Evolutionary conservation across 2,888 invertebrate genomes (phyloP).

Genomic region (Trissoscelio sp.): DNA sequence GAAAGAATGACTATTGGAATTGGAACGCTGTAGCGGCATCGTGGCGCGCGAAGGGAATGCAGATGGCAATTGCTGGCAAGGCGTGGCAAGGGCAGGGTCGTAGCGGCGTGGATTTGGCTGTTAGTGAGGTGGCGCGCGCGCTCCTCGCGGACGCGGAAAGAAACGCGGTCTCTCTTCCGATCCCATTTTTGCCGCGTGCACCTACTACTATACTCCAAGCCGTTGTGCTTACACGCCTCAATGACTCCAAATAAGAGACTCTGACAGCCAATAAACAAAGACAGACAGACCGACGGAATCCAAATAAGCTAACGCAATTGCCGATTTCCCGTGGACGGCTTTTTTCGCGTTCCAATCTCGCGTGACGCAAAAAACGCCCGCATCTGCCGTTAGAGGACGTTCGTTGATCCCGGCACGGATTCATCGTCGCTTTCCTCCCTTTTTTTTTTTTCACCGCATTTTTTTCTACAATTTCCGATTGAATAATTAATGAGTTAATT

Average conservation of each 20-base stretch:
- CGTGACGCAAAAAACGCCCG: conserved; percentile 24
- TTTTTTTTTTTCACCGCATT: neutral
- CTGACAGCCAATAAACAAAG: no score
- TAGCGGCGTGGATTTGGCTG: conserved; percentile 11
- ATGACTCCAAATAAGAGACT: conserved; percentile 1
- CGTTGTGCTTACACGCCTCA: no score
- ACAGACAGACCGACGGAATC: no score
- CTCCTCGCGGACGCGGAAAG: conserved; percentile 18
- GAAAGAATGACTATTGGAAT: conserved; percentile 32
- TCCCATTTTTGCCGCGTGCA: neutral
- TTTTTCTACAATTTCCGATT: conserved; percentile 35
- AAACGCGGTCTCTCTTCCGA: conserved; percentile 6
- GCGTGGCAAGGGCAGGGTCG: conserved; percentile 65
- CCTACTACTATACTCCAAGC: no score
- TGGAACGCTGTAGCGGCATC: conserved; percentile 43
- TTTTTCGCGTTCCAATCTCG: conserved; percentile 11
- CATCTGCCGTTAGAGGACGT: conserved; percentile 52
- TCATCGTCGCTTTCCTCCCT: conserved; percentile 16
- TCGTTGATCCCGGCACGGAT: conserved; percentile 35
- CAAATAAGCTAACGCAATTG: no score
- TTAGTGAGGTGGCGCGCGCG: conserved; percentile 6
- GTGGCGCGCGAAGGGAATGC: conserved; percentile 54
- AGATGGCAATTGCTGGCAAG: conserved; percentile 48
- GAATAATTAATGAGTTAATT: conserved; percentile 42
- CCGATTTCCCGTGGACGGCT: conserved; percentile 17